Percentiles rank a stretch among this genome's conserved stretches.
phyloP scores from a whole-genome alignment of 2,113 vertebrate species.

The Percopsis transmontana region DNA sequence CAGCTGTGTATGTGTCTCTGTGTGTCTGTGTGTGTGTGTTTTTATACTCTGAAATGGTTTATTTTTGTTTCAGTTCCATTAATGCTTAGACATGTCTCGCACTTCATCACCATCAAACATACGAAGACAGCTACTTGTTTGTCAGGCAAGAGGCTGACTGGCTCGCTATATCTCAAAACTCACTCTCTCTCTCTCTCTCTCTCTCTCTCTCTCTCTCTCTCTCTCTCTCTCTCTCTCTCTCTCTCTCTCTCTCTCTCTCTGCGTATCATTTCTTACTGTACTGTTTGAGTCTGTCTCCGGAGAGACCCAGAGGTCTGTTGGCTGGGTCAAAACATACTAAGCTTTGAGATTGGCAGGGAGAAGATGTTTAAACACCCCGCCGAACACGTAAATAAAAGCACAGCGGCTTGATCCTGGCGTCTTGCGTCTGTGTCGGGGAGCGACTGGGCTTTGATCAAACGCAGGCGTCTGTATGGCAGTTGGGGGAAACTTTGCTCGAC shows the following conservation, averaged over 20 bases:
- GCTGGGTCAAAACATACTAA: slow-evolving; percentile 63
- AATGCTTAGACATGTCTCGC: slow-evolving; percentile 66
- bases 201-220: slow-evolving; percentile 1
- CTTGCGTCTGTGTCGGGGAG: slow-evolving; percentile 59
- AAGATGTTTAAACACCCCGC: slow-evolving; percentile 58
- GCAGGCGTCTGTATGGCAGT: slow-evolving; percentile 44
- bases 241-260: slow-evolving; percentile 22
- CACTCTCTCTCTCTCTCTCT: slow-evolving; percentile 27
- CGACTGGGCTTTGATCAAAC: slow-evolving; percentile 62
- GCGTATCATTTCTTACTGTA: background rate
- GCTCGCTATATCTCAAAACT: slow-evolving; percentile 29
- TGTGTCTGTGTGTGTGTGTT: slow-evolving; percentile 52
- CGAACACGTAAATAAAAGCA: slow-evolving; percentile 64
- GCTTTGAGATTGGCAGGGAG: slow-evolving; percentile 35
- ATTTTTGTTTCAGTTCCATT: slow-evolving; percentile 78
- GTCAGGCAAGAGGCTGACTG: slow-evolving; percentile 51
- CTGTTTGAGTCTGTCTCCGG: slow-evolving; percentile 42
- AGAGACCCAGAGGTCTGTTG: slow-evolving; percentile 48
- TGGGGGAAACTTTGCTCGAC: slow-evolving; percentile 24
- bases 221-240: background rate
- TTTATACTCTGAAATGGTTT: slow-evolving; percentile 71
- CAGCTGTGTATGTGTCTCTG: slow-evolving; percentile 51
- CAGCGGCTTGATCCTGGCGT: slow-evolving; percentile 66
- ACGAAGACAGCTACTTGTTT: slow-evolving; percentile 50
- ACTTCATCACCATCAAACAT: slow-evolving; percentile 56